Conservation (phyloP, 2,113 vertebrate genomes). For the Pseudopipra pipra region DNA sequence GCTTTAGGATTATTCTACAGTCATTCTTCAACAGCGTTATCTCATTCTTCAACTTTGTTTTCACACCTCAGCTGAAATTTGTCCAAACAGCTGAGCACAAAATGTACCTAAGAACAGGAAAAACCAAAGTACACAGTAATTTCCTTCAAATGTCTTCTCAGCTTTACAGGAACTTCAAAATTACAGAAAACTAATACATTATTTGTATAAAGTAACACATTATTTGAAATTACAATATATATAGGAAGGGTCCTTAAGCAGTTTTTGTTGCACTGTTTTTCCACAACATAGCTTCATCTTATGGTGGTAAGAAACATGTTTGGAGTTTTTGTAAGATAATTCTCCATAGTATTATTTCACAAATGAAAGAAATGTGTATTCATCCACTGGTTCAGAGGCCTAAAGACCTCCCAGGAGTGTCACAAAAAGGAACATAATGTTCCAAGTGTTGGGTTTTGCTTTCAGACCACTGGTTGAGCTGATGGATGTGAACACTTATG, state of each 20-base stretch:
- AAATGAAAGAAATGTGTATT: neutral
- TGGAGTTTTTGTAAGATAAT: neutral
- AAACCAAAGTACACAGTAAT: neutral
- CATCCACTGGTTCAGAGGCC: neutral
- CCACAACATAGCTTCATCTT: neutral
- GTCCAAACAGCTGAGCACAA: conserved; percentile 1
- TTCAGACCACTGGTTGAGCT: neutral
- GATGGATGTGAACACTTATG: neutral
- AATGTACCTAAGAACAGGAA: neutral
- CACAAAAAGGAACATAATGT: neutral
- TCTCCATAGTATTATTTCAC: neutral
- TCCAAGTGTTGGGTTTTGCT: neutral
- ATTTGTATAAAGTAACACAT: neutral
- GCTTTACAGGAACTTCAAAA: neutral
- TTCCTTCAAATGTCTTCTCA: neutral
- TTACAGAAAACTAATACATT: neutral
- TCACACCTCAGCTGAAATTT: conserved; percentile 20
- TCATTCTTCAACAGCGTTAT: neutral
- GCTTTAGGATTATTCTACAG: neutral
- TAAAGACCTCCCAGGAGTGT: neutral
- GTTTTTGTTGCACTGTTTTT: neutral
- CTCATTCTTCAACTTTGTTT: neutral
- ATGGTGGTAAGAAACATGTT: neutral
- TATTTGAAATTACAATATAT: neutral
- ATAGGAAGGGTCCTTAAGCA: neutral